phyloP scores from a whole-genome alignment of 2,797 vertebrate genomes.

The Helostoma temminkii region DNA sequence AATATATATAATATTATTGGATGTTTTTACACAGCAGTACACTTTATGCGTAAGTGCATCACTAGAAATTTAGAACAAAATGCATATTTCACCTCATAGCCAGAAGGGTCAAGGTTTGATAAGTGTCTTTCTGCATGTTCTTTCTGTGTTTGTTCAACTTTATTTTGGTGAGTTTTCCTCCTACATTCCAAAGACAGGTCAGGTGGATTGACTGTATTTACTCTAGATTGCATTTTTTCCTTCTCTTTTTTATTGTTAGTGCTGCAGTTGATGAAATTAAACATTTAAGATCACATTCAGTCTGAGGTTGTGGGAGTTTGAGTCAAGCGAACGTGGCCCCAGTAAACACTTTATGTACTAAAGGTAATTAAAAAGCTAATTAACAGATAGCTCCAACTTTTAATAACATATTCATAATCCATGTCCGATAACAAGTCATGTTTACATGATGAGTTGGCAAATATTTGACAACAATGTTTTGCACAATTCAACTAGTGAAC shows the following conservation, averaged over 20 bases:
- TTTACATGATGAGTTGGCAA: constrained; percentile 5
- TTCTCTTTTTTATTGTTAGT: not conserved
- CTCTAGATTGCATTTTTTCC: not conserved
- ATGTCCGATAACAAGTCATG: not conserved
- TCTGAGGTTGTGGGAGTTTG: not conserved
- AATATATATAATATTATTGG: too few relatives aligned
- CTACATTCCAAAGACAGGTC: constrained; percentile 33
- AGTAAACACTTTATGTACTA: not conserved
- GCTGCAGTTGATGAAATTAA: not conserved
- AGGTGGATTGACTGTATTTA: not conserved
- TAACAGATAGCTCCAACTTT: not conserved
- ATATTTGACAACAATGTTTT: constrained; percentile 22
- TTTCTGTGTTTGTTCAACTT: constrained; percentile 33
- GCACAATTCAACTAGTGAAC: constrained; percentile 32
- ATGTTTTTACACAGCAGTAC: too few relatives aligned
- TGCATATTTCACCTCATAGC: constrained; percentile 18
- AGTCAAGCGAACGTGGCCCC: not conserved
- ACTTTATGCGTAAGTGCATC: too few relatives aligned
- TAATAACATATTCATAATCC: not conserved
- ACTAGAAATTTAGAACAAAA: constrained; percentile 3
- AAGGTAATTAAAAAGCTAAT: constrained; percentile 1
- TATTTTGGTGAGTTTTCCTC: constrained; percentile 33
- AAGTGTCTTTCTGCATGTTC: constrained; percentile 30
- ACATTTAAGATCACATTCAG: not conserved
- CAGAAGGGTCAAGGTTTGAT: constrained; percentile 22